Evolutionary conservation across 2,113 vertebrate genomes (phyloP).

Genomic region (Phodopus roborovskii): DNA sequence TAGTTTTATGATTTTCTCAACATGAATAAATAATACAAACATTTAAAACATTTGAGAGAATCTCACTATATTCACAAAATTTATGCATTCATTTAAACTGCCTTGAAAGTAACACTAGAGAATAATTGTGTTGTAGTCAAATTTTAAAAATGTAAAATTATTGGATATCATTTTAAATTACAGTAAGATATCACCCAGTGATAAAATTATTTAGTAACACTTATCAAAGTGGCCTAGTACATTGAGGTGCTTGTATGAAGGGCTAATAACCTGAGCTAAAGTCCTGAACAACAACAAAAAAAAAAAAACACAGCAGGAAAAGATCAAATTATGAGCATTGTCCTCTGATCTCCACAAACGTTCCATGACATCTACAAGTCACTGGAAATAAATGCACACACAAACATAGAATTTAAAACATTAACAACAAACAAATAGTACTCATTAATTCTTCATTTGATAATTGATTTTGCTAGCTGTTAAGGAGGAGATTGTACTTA

Average conservation of each 20-base stretch:
- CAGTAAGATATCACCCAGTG: too few species aligned
- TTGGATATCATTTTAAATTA: background rate
- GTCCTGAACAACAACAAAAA: fast-evolving
- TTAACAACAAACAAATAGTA: background rate
- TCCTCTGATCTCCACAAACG: background rate
- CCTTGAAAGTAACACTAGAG: background rate
- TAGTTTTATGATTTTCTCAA: background rate
- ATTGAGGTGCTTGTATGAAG: background rate
- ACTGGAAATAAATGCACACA: background rate
- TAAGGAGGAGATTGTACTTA: background rate
- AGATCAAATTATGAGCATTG: background rate
- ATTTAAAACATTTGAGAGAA: background rate
- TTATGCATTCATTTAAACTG: background rate
- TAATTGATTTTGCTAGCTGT: background rate
- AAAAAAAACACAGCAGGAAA: background rate
- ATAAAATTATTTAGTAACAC: background rate
- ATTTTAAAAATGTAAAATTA: too few species aligned
- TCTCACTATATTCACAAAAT: background rate
- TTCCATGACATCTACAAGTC: background rate
- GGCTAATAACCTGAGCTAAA: background rate
- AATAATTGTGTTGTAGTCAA: background rate
- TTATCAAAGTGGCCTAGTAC: background rate
- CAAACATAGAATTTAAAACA: background rate
- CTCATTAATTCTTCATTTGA: background rate
- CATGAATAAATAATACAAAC: background rate